Base-by-base conservation (phyloP, 2,113 vertebrate genomes). In the Pipra filicauda region DNA sequence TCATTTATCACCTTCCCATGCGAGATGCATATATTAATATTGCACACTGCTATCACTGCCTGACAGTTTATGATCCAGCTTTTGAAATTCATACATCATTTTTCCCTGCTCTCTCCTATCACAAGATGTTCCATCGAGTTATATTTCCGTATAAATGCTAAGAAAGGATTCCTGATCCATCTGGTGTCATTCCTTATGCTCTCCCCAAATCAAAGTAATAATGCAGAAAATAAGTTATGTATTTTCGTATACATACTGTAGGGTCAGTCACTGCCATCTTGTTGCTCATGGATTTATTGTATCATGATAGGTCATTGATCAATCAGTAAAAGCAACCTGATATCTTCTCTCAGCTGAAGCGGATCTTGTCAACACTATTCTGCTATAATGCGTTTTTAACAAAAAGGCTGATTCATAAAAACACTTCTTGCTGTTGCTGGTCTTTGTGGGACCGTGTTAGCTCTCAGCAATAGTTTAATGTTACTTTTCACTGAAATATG, bases 21-120 rank as follows among this genome's bases (percentile, higher is more conserved):
- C 8, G 19, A 90, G 55, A 79, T 94, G 88, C 89, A 95, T 95
- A 77, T 96, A 95, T 96, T 95, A 93, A 96, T 94, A 95, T 28
- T 79, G 64, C 67, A 93, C 67, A 93, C 55, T 71, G 85, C 49
- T 93, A 82, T 88, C 95, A 80, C 70, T 95, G 55, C 74, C 87
- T 83, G 81, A 91, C 81, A 73, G 44, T n/a, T 85, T 90, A 95
- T 55, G 58, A 87, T 82, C 70, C 46, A 73, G 58, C 33, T 89
- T 85, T 55, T 79, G 43, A 82, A 89, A 91, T 91, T 65, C 81
- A 79, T 83, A 75, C 54, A 85, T 91, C 71, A 90, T 55, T 79
- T 94, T 79, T 33, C 37, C 37, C 31, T 70, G 28, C 26, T 75
- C n/a, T 85, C 28, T 94, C 49, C 62, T 66, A 85, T 70, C 78